Percentiles rank a stretch among this genome's conserved stretches.
Evolutionary conservation across 1,140 invertebrate species (phyloP).

Genomic region (Eumeta japonica): DNA sequence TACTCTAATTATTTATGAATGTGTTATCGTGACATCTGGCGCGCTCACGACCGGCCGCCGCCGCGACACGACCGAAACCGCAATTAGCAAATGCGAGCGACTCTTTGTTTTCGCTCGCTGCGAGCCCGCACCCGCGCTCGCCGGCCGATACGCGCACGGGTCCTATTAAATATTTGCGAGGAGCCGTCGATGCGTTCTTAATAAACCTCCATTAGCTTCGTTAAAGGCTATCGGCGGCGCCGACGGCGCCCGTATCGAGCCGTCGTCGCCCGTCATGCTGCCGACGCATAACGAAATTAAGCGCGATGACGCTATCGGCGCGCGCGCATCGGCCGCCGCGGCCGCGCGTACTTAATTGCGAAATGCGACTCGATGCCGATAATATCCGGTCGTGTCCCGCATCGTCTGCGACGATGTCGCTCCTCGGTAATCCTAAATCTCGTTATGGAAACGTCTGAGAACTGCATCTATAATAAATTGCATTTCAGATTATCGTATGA

Average conservation of each 20-base stretch:
- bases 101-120: constrained; percentile 54
- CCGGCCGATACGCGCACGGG: neutral
- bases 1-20: constrained; percentile 59
- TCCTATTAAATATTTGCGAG: constrained; percentile 31
- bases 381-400: constrained; percentile 43
- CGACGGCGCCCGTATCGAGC: constrained; percentile 43
- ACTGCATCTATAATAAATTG: constrained; percentile 55
- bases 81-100: constrained; percentile 57
- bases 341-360: constrained; percentile 43
- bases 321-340: constrained; percentile 28
- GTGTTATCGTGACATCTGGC: constrained; percentile 56
- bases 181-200: constrained; percentile 43
- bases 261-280: constrained; percentile 43
- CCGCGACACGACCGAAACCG: constrained; percentile 55
- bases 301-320: constrained; percentile 49
- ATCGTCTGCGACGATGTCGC: constrained; percentile 32
- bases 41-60: constrained; percentile 52
- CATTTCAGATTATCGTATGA: constrained; percentile 56
- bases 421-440: constrained; percentile 50
- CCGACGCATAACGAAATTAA: constrained; percentile 52
- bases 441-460: constrained; percentile 50
- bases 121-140: too few relatives aligned
- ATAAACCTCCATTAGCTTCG: constrained; percentile 57
- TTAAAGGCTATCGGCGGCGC: constrained; percentile 46
- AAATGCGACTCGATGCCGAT: constrained; percentile 48